Evolutionary conservation across 2,113 vertebrate species (phyloP).

Genomic region (Chionomys nivalis): DNA sequence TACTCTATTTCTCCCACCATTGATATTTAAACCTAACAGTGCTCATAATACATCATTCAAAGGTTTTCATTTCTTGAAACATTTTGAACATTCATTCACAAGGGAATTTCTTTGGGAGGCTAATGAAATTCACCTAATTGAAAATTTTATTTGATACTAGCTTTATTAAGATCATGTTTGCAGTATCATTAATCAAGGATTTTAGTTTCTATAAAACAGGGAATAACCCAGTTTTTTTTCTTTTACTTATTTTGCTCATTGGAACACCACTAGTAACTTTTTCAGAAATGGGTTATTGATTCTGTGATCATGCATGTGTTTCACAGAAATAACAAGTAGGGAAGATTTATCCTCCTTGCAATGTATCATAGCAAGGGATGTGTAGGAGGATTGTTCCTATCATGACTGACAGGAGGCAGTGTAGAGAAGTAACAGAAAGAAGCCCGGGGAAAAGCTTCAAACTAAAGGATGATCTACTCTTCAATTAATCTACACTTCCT

Average conservation of each 20-base stretch:
- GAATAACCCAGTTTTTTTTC: background rate
- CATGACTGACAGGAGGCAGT: background rate
- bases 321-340: background rate
- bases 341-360: background rate
- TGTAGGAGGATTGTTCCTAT: background rate
- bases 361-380: too few relatives aligned
- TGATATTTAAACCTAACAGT: slow-evolving; percentile 40
- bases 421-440: background rate
- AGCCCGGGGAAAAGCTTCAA: background rate
- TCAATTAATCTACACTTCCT: too few relatives aligned
- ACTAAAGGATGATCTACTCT: background rate
- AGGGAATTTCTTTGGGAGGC: slow-evolving; percentile 31
- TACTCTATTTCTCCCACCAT: background rate
- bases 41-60: slow-evolving; percentile 44
- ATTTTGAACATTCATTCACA: background rate
- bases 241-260: background rate
- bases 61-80: background rate
- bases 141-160: slow-evolving; percentile 27
- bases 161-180: slow-evolving; percentile 43
- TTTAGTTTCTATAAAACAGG: background rate
- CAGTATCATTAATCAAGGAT: slow-evolving; percentile 7
- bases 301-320: background rate
- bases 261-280: background rate
- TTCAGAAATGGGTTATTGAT: background rate
- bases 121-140: slow-evolving; percentile 20